Base-by-base conservation (phyloP, 2,888 invertebrate genomes). In the Diploptera punctata region DNA sequence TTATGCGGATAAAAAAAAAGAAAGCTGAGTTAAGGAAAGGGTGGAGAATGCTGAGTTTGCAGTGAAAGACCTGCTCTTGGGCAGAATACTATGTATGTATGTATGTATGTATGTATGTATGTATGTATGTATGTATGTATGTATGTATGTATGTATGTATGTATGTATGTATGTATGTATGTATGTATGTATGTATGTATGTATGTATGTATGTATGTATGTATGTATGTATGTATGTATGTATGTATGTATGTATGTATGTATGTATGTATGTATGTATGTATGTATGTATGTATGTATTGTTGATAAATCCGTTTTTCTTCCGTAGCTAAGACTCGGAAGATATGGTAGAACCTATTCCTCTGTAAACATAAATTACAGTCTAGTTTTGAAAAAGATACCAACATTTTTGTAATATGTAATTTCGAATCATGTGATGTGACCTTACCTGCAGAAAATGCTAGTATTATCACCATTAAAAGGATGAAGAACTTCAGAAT, bases 401-500 rank as follows among this genome's bases (percentile, higher is more conserved):
- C n/a, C n/a, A n/a, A n/a, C n/a, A n/a, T n/a, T n/a, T n/a, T n/a
- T n/a, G n/a, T n/a, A n/a, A n/a, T n/a, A n/a, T n/a, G n/a, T n/a
- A n/a, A n/a, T n/a, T n/a, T n/a, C n/a, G n/a, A n/a, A n/a, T n/a
- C n/a, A n/a, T n/a, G n/a, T n/a, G n/a, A n/a, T n/a, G n/a, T n/a
- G n/a, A n/a, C 74, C 77, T 81, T 78, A 79, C 84, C 90, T 7
- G 87, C 86, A 0, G 87, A 84, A 77, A 91, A 91, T 2, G 89
- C 84, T 57, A 87, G 79, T 72, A 89, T 84, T 38, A 89, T 85
- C 57, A 91, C 86, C 1, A 84, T 78, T 78, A 91, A 90, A 49
- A 91, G 86, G 26, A 87, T 82, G 24, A 89, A 81, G 80, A 90
- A 91, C 77, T 88, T 87, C 24, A 85, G 85, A 76, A 90, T 87